Conservation (phyloP, 2,888 invertebrate genomes). For the Leptura quadrifasciata region DNA sequence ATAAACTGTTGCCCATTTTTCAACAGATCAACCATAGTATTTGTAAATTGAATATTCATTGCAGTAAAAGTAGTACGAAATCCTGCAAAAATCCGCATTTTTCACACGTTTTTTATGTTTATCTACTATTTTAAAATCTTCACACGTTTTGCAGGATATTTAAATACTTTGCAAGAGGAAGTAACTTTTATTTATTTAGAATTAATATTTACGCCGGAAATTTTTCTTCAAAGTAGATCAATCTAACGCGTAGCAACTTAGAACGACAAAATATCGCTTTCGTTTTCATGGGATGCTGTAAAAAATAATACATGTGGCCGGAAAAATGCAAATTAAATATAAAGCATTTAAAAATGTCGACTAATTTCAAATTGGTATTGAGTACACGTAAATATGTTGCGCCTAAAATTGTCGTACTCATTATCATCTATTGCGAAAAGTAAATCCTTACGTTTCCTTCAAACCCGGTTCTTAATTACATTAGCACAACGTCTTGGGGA, state of each 20-base stretch:
- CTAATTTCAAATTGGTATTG: background rate
- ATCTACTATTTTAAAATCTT: background rate
- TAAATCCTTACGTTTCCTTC: too few species aligned
- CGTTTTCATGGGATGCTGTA: background rate
- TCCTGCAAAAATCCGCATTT: slow-evolving; percentile 5
- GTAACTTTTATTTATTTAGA: background rate
- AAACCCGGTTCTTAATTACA: too few species aligned
- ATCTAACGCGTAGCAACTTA: background rate
- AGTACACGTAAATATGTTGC: background rate
- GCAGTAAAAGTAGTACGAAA: background rate
- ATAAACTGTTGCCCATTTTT: too few species aligned
- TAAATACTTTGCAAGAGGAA: slow-evolving; percentile 17
- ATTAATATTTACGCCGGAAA: background rate
- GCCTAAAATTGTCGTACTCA: background rate
- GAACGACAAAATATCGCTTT: background rate
- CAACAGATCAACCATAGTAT: too few species aligned
- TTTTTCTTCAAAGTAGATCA: background rate
- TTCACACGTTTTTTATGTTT: slow-evolving; percentile 21
- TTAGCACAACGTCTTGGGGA: too few species aligned
- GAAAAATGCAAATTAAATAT: background rate
- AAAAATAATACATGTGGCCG: background rate
- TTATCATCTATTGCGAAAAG: too few species aligned
- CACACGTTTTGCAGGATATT: background rate
- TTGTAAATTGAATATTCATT: background rate
- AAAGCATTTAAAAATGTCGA: background rate